These are phyloP conservation scores for Drosophila neocordata DNA, from an alignment of 1,140 invertebrate genomes.

Conservation along the genomic window DNA sequence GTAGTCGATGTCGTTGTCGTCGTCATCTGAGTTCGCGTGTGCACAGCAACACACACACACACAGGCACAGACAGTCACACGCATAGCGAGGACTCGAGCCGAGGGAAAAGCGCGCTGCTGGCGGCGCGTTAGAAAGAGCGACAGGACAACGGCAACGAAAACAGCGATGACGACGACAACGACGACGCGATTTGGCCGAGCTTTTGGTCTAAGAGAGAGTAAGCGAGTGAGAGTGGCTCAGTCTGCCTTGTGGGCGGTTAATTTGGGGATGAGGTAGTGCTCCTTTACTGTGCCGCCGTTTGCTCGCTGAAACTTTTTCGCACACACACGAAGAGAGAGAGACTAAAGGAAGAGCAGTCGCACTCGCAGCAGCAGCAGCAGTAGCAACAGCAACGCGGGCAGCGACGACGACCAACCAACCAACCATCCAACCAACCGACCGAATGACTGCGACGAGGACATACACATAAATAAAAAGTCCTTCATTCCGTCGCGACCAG, in stretches of 20 bases:
- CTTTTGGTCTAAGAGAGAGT: slow-evolving; percentile 35
- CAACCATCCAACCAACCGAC: slow-evolving; percentile 3
- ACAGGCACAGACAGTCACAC: slow-evolving; percentile 6
- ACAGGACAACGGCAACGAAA: slow-evolving; percentile 24
- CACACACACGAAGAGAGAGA: slow-evolving; percentile 15
- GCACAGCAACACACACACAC: slow-evolving; percentile 25
- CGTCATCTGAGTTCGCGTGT: slow-evolving; percentile 76
- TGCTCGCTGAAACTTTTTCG: slow-evolving; percentile 65
- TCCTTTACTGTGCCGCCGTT: slow-evolving; percentile 30
- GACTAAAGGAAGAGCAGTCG: slow-evolving; percentile 37
- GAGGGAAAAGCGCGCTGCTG: slow-evolving; percentile 43
- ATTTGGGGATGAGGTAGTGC: background rate
- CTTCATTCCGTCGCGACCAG: slow-evolving; percentile 83
- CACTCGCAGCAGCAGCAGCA: slow-evolving; percentile 34
- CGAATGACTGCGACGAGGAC: slow-evolving; percentile 63
- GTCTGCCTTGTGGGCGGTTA: slow-evolving; percentile 26
- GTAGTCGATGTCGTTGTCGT: slow-evolving; percentile 42
- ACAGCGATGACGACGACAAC: slow-evolving; percentile 32
- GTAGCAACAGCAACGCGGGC: slow-evolving; percentile 32
- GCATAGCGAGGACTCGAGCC: background rate
- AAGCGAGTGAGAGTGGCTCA: slow-evolving; percentile 30
- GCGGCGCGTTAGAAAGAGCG: slow-evolving; percentile 52
- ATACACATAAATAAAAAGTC: slow-evolving; percentile 83
- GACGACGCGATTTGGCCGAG: slow-evolving; percentile 59
- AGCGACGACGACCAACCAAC: slow-evolving; percentile 25